A percentile compares a stretch with the other conserved stretches of the same genome.
phyloP scores from a whole-genome alignment of 2,113 vertebrate species.

The Piaya cayana region DNA sequence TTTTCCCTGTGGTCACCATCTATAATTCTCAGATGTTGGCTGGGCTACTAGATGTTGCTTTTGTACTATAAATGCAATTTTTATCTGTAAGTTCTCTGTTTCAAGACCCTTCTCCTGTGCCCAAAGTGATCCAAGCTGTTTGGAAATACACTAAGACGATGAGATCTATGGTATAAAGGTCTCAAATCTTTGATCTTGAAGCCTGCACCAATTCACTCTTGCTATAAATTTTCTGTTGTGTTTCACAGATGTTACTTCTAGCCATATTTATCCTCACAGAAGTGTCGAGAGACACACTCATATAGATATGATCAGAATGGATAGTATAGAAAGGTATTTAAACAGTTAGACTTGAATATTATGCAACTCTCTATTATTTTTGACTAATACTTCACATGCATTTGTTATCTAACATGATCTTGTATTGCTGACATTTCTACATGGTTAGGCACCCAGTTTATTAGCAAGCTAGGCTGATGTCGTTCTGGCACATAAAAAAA shows the following conservation, averaged over 20 bases:
- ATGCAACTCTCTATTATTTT: not conserved
- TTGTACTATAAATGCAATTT: not conserved
- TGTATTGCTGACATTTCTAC: not conserved
- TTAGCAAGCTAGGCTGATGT: not conserved
- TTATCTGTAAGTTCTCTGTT: not conserved
- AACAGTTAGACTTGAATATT: not conserved
- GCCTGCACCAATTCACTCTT: not conserved
- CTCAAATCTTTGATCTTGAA: not conserved
- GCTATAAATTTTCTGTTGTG: not conserved
- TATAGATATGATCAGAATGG: not conserved
- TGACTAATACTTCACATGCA: not conserved
- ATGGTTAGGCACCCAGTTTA: not conserved
- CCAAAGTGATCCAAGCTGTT: not conserved
- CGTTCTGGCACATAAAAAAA: not conserved
- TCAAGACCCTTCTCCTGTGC: not conserved
- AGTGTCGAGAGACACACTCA: not conserved
- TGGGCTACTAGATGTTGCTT: rapidly evolving
- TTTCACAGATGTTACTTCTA: not conserved
- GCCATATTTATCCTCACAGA: not conserved
- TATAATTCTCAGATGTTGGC: not conserved
- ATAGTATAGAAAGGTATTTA: not conserved
- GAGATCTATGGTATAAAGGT: not conserved
- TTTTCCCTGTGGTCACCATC: not conserved
- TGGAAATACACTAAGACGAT: not conserved
- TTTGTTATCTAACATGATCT: not conserved